phyloP scores from a whole-genome alignment of 2,888 invertebrate genomes.

The Nematopogon swammerdamellus region DNA sequence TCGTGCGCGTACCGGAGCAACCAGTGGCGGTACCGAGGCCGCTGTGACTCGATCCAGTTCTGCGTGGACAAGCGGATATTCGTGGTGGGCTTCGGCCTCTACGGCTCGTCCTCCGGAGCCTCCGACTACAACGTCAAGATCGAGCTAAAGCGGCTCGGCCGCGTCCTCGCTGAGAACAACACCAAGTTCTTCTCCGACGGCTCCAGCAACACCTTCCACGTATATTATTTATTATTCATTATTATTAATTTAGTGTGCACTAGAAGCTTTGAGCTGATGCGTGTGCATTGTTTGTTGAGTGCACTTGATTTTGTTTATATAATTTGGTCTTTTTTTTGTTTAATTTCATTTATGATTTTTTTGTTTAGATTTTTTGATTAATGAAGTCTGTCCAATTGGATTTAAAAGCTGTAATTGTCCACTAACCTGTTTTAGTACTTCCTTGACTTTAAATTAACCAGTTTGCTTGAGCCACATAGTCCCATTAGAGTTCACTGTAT shows the following conservation, averaged over 20 bases:
- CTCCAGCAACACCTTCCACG: conserved; percentile 91
- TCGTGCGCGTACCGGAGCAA: conserved; percentile 95
- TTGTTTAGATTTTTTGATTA: too few species aligned
- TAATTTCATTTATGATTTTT: too few species aligned
- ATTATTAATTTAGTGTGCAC: conserved; percentile 69
- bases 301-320: too few species aligned
- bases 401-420: too few species aligned
- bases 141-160: conserved; percentile 86
- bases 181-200: conserved; percentile 96
- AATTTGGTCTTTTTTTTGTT: too few species aligned
- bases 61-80: conserved; percentile 94
- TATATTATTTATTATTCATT: too few species aligned
- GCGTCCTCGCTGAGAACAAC: conserved; percentile 85
- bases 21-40: conserved; percentile 95
- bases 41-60: conserved; percentile 96
- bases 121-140: conserved; percentile 94
- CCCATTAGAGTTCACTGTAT: too few species aligned
- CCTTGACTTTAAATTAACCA: too few species aligned
- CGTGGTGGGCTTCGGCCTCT: conserved; percentile 92
- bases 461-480: too few species aligned
- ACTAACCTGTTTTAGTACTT: too few species aligned
- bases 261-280: too few species aligned
- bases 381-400: too few species aligned
- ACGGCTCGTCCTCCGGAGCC: conserved; percentile 94
- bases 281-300: not conserved